Conservation (phyloP, 2,888 invertebrate species). For the Pseudolycoriella hygida region DNA sequence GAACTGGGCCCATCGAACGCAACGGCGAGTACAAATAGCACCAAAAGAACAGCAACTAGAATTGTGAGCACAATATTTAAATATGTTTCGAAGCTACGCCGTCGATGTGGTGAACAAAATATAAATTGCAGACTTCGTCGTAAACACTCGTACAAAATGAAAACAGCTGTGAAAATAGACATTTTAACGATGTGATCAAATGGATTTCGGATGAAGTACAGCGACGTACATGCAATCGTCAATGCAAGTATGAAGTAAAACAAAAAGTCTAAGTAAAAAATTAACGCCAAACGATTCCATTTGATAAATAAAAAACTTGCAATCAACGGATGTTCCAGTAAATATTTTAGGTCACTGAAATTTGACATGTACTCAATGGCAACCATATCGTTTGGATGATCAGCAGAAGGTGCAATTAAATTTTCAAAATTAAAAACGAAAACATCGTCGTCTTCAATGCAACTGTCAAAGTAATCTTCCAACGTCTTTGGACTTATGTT, state of each 20-base stretch:
- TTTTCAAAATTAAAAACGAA: slow-evolving; percentile 57
- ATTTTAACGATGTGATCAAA: neutral
- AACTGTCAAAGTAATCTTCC: slow-evolving; percentile 54
- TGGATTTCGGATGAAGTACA: neutral
- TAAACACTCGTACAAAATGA: neutral
- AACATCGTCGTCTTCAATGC: slow-evolving; percentile 53
- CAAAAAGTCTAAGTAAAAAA: slow-evolving; percentile 53
- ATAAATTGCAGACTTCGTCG: neutral
- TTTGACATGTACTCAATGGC: slow-evolving; percentile 54
- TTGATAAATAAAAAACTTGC: slow-evolving; percentile 65
- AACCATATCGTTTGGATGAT: slow-evolving; percentile 45
- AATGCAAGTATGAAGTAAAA: slow-evolving; percentile 29
- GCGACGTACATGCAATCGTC: neutral
- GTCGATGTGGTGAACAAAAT: neutral
- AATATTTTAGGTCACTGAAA: slow-evolving; percentile 44
- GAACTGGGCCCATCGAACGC: neutral
- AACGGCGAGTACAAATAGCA: neutral
- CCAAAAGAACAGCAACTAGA: neutral
- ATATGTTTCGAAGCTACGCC: neutral
- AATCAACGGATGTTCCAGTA: slow-evolving; percentile 61
- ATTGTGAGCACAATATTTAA: neutral
- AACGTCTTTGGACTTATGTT: slow-evolving; percentile 50
- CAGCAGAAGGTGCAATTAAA: slow-evolving; percentile 35
- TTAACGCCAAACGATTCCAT: slow-evolving; percentile 57
- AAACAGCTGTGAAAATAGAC: neutral